Evolutionary conservation across 1,140 invertebrate species (phyloP).

Genomic region (Drosophila parabipectinata): DNA sequence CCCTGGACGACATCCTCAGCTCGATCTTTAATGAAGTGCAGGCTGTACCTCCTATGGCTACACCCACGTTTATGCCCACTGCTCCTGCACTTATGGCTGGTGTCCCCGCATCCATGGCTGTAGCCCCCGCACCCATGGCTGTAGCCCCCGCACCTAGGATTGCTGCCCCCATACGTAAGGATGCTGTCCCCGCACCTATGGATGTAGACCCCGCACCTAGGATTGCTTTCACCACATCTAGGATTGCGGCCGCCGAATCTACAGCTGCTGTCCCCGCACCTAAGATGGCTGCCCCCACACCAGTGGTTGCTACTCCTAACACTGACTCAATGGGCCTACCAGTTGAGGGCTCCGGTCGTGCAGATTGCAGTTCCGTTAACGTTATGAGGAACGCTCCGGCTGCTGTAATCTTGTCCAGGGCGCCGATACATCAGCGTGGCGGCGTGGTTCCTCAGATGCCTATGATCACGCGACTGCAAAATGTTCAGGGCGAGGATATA

Average conservation of each 20-base stretch:
- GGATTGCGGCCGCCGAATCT: too few species aligned
- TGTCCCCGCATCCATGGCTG: not conserved
- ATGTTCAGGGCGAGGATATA: conserved; percentile 13
- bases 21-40: not conserved
- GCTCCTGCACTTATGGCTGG: too few species aligned
- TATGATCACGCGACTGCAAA: conserved; percentile 8
- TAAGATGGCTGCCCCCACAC: not conserved
- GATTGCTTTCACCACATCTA: not conserved
- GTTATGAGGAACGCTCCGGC: not conserved
- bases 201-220: too few species aligned
- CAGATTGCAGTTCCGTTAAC: not conserved
- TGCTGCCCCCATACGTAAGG: too few species aligned
- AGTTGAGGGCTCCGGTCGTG: not conserved
- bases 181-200: too few species aligned
- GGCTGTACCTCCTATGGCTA: not conserved
- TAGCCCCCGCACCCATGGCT: too few species aligned
- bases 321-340: not conserved
- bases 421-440: not conserved
- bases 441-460: not conserved
- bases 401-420: not conserved
- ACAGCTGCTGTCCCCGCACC: too few species aligned
- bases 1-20: not conserved
- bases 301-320: not conserved
- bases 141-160: too few species aligned
- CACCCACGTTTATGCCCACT: too few species aligned